Evolutionary conservation across 2,113 vertebrate genomes (phyloP).

Genomic region (Nipponia nippon): DNA sequence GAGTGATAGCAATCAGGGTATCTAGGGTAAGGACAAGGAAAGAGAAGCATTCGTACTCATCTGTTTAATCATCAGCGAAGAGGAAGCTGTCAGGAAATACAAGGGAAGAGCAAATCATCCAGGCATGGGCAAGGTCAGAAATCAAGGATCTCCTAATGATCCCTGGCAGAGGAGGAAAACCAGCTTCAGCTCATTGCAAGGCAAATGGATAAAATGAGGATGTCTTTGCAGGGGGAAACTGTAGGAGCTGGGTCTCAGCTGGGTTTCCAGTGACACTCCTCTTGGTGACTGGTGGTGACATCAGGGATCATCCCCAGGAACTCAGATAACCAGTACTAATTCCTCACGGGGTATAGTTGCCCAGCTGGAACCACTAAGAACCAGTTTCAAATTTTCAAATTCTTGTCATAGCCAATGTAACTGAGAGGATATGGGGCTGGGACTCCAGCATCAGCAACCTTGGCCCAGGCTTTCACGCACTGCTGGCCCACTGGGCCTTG

Average conservation of each 20-base stretch:
- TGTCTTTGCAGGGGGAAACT: not conserved
- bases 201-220: rapidly evolving
- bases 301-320: not conserved
- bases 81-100: not conserved
- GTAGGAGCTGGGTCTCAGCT: not conserved
- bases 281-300: not conserved
- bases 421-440: not conserved
- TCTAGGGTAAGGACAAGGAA: not conserved
- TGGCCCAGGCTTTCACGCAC: not conserved
- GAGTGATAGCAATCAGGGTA: not conserved
- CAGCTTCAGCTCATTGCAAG: not conserved
- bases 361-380: not conserved
- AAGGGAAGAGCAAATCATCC: not conserved
- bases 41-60: not conserved
- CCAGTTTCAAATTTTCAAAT: not conserved
- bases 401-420: too few species aligned
- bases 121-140: not conserved
- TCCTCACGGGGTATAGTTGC: rapidly evolving
- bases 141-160: not conserved
- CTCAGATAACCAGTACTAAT: not conserved
- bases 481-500: not conserved
- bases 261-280: not conserved
- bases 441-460: not conserved
- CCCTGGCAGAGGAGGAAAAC: not conserved
- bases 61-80: not conserved